Conservation (phyloP, 2,888 invertebrate genomes). For the Athalia rosae region DNA sequence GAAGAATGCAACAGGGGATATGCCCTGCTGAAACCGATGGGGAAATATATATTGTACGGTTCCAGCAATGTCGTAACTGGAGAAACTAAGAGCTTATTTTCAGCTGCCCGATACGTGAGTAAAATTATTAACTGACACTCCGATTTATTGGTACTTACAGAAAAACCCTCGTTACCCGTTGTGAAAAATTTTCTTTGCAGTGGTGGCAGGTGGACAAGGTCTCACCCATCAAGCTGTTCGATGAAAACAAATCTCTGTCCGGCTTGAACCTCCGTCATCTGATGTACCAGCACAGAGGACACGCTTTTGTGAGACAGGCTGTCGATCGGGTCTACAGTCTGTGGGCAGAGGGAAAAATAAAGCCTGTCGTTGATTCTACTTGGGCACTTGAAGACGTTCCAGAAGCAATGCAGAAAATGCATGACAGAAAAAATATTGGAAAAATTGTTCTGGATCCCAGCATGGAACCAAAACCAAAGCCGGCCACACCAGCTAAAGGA, state of each 20-base stretch:
- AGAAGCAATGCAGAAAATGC: constrained; percentile 95
- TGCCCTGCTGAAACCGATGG: constrained; percentile 89
- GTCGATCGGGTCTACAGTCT: constrained; percentile 84
- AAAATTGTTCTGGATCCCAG: constrained; percentile 90
- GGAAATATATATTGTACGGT: constrained; percentile 91
- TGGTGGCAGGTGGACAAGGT: constrained; percentile 97
- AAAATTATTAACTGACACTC: constrained; percentile 48
- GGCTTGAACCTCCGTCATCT: constrained; percentile 90
- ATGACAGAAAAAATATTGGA: constrained; percentile 93
- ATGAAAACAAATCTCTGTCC: constrained; percentile 89
- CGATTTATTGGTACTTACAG: constrained; percentile 13
- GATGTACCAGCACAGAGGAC: constrained; percentile 85
- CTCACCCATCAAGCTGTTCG: constrained; percentile 90
- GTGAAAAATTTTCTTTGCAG: constrained; percentile 72
- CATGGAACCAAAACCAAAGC: constrained; percentile 86
- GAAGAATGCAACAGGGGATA: constrained; percentile 93
- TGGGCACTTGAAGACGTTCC: constrained; percentile 92
- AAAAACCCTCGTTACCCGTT: neutral
- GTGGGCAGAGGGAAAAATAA: constrained; percentile 87
- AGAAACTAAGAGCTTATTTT: constrained; percentile 94
- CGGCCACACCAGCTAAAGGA: constrained; percentile 85
- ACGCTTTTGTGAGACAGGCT: constrained; percentile 82
- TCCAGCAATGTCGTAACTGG: constrained; percentile 92
- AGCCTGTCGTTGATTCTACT: constrained; percentile 88
- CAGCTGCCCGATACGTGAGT: constrained; percentile 91